Evolutionary conservation across 2,113 vertebrate species (phyloP).

Genomic region (Oophaga pumilio): DNA sequence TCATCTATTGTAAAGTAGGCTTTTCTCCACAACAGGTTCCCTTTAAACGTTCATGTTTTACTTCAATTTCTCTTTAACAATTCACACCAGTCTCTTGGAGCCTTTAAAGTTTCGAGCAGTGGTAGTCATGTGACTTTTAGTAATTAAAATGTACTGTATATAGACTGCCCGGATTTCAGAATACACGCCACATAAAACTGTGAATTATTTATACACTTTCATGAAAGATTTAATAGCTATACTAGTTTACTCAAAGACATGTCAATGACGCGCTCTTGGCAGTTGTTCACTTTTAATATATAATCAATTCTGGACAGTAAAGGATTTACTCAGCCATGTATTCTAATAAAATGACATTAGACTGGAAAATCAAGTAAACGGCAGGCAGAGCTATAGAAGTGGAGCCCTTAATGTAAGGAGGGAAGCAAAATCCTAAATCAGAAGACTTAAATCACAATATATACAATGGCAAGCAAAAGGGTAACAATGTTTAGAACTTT

Average conservation of each 20-base stretch:
- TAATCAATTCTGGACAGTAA: slow-evolving; percentile 38
- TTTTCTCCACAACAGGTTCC: background rate
- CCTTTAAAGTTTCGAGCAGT: background rate
- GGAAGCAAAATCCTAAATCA: background rate
- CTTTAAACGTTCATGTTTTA: background rate
- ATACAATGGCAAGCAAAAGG: no score
- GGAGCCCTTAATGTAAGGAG: background rate
- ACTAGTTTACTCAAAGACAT: slow-evolving; percentile 34
- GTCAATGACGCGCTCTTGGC: slow-evolving; percentile 14
- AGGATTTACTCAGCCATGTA: background rate
- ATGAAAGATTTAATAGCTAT: slow-evolving; percentile 43
- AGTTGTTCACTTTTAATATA: slow-evolving; percentile 38
- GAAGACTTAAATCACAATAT: background rate
- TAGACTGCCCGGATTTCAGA: background rate
- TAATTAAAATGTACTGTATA: slow-evolving; percentile 22
- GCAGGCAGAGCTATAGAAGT: background rate
- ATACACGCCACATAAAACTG: background rate
- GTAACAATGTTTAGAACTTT: no score
- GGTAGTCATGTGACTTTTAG: slow-evolving; percentile 15
- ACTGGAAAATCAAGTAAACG: background rate
- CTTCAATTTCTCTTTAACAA: background rate
- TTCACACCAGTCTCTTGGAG: background rate
- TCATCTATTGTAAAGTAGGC: background rate
- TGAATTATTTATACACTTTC: slow-evolving; percentile 47
- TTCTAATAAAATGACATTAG: background rate